phyloP scores from a whole-genome alignment of 2,113 vertebrate species.

The Thamnaconus septentrionalis region DNA sequence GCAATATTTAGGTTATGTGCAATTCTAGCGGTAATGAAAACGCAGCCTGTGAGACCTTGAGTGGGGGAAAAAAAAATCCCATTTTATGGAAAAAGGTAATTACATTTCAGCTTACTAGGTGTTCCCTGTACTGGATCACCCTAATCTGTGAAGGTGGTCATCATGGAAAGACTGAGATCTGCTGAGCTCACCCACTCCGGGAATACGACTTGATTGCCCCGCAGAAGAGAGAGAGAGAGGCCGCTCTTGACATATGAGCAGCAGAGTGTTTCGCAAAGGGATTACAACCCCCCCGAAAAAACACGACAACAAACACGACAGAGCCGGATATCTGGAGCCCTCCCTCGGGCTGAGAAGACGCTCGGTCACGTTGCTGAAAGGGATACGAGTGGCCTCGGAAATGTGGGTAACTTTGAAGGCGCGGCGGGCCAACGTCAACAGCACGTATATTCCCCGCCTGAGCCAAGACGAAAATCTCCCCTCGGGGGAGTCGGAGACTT shows the following conservation, averaged over 20 bases:
- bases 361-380: too few species aligned
- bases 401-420: constrained; percentile 84
- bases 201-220: constrained; percentile 28
- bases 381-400: constrained; percentile 14
- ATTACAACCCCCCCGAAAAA: constrained; percentile 1
- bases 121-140: constrained; percentile 29
- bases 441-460: constrained; percentile 77
- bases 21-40: too few species aligned
- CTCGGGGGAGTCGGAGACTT: constrained; percentile 87
- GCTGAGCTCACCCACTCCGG: constrained; percentile 24
- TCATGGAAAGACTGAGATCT: constrained; percentile 18
- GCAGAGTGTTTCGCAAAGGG: constrained; percentile 8
- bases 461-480: constrained; percentile 90
- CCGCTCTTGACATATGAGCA: constrained; percentile 2
- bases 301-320: not conserved
- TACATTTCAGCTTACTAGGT: constrained; percentile 25
- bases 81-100: not conserved
- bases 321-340: too few species aligned
- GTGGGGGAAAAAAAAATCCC: too few species aligned
- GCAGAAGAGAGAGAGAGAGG: constrained; percentile 24
- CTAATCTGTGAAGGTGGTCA: constrained; percentile 23
- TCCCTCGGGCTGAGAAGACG: too few species aligned
- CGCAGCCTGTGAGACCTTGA: too few species aligned
- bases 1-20: too few species aligned
- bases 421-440: constrained; percentile 84